Percentiles rank a stretch among this genome's conserved stretches.
Evolutionary conservation across 2,888 invertebrate genomes (phyloP).

Genomic region (Tigriopus californicus): DNA sequence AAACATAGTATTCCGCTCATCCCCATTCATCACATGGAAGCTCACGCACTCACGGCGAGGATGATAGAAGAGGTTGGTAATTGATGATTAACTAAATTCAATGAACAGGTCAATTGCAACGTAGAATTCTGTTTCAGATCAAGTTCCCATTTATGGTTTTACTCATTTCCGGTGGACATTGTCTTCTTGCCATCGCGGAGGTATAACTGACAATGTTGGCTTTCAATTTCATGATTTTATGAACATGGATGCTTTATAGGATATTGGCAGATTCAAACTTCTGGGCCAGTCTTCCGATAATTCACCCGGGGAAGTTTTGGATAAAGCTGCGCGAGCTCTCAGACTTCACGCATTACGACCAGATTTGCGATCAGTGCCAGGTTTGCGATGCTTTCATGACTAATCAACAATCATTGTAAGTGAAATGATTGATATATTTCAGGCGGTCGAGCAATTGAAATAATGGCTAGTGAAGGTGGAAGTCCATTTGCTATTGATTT

Average conservation of each 20-base stretch:
- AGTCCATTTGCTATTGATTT: conserved; percentile 45
- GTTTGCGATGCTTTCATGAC: conserved; percentile 21
- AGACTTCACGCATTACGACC: background rate
- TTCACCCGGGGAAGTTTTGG: conserved; percentile 81
- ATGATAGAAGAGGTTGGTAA: conserved; percentile 35
- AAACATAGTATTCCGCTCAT: conserved; percentile 43
- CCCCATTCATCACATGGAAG: conserved; percentile 97
- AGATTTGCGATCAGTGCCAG: conserved; percentile 7
- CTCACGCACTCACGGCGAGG: conserved; percentile 77
- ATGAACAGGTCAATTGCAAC: no score
- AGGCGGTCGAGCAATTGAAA: conserved; percentile 72
- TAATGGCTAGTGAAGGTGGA: conserved; percentile 41
- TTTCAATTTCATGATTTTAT: background rate
- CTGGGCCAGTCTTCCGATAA: conserved; percentile 62
- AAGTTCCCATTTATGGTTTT: conserved; percentile 74
- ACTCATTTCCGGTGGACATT: conserved; percentile 83
- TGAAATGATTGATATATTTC: conserved; percentile 42
- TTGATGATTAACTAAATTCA: background rate
- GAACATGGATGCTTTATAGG: conserved; percentile 21
- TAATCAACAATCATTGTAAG: no score
- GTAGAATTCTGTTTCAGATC: no score
- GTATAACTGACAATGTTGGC: background rate
- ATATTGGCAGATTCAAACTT: conserved; percentile 52
- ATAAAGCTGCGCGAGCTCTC: conserved; percentile 44
- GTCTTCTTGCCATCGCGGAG: conserved; percentile 53